Conservation (phyloP, 2,113 vertebrate species). For the Takifugu bimaculatus region DNA sequence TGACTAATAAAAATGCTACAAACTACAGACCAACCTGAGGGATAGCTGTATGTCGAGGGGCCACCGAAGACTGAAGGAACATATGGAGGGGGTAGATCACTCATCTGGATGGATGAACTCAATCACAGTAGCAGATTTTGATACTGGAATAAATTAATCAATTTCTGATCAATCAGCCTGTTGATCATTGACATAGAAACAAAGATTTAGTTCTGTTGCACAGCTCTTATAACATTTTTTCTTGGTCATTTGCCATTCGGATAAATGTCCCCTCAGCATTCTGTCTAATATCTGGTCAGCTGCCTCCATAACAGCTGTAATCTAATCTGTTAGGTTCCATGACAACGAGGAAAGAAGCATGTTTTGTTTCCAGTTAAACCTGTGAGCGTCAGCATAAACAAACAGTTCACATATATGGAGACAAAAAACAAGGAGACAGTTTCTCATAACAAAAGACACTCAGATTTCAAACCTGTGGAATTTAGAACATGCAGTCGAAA, state of each 20-base stretch:
- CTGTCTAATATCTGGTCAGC: constrained; percentile 9
- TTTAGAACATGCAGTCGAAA: no score
- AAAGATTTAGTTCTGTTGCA: not conserved
- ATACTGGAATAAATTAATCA: not conserved
- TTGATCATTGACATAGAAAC: not conserved
- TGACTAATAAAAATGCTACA: no score
- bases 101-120: constrained; percentile 27
- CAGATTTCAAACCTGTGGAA: no score
- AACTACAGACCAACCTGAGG: constrained; percentile 20
- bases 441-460: not conserved
- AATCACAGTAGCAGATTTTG: no score
- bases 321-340: constrained; percentile 24
- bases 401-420: no score
- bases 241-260: not conserved
- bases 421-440: no score
- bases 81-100: constrained; percentile 42
- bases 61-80: constrained; percentile 10
- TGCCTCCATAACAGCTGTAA: constrained; percentile 39
- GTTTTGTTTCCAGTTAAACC: constrained; percentile 11
- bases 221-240: not conserved
- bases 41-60: not conserved
- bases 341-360: not conserved
- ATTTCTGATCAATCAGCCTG: not conserved
- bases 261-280: not conserved
- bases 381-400: not conserved